These are phyloP conservation scores for Leptopilina syphax DNA, from an alignment of 2,888 invertebrate genomes.

Conservation along the genomic window DNA sequence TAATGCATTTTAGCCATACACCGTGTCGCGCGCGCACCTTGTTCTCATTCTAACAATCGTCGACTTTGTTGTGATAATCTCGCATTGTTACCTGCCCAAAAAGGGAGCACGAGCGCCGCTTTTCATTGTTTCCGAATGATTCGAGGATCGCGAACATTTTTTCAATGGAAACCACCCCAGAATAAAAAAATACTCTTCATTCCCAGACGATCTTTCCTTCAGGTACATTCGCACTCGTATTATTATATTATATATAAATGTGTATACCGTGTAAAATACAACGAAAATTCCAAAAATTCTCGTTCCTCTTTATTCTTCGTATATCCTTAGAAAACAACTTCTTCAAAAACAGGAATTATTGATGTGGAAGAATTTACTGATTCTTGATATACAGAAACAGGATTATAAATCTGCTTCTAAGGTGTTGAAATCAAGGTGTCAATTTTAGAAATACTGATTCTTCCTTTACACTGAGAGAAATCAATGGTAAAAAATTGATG, in stretches of 20 bases:
- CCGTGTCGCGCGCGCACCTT: slow-evolving; percentile 40
- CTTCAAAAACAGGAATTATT: too few species aligned
- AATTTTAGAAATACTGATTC: too few species aligned
- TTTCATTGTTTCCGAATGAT: slow-evolving; percentile 32
- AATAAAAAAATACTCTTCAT: slow-evolving; percentile 29
- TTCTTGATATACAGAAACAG: too few species aligned
- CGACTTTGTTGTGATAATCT: slow-evolving; percentile 41
- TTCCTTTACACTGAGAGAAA: too few species aligned
- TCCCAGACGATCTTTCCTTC: slow-evolving; percentile 21
- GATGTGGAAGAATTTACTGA: too few species aligned
- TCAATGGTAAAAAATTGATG: too few species aligned
- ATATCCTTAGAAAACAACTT: too few species aligned
- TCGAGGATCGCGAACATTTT: slow-evolving; percentile 35
- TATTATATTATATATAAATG: background rate
- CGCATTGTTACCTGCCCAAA: slow-evolving; percentile 23
- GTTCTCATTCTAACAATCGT: slow-evolving; percentile 40
- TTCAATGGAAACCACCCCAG: slow-evolving; percentile 31
- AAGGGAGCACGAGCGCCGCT: slow-evolving; percentile 38
- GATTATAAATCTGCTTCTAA: too few species aligned
- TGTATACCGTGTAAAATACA: too few species aligned
- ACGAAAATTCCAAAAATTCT: too few species aligned
- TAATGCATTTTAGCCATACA: background rate
- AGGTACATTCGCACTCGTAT: background rate
- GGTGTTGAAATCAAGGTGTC: too few species aligned
- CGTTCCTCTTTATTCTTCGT: too few species aligned